These are phyloP conservation scores for Sterrhoptilus dennistouni DNA, from an alignment of 2,113 vertebrate species.

Conservation along the genomic window DNA sequence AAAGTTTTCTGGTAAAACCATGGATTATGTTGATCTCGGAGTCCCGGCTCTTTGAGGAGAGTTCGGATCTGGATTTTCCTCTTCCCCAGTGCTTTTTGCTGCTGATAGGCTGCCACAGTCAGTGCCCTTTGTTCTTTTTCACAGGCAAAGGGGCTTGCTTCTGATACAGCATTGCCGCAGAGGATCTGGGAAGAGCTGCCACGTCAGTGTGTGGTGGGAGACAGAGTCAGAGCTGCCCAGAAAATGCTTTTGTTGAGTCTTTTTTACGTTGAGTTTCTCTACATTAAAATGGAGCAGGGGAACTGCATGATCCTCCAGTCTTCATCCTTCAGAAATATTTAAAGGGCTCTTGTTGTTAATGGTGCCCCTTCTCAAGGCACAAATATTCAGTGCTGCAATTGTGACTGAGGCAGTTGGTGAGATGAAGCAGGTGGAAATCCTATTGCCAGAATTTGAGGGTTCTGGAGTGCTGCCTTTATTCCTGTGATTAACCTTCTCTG, in stretches of 20 bases:
- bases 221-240: not conserved
- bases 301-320: not conserved
- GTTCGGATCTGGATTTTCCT: not conserved
- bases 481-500: not conserved
- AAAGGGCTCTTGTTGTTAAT: not conserved
- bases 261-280: not conserved
- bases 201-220: not conserved
- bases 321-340: not conserved
- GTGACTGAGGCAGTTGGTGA: not conserved
- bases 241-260: not conserved
- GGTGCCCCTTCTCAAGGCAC: not conserved
- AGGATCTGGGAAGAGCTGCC: not conserved
- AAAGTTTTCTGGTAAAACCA: constrained; percentile 67
- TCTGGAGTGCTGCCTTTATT: not conserved
- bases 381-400: not conserved
- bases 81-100: not conserved
- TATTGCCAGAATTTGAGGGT: not conserved
- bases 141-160: not conserved
- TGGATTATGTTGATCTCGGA: constrained; percentile 28
- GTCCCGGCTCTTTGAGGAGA: constrained; percentile 1
- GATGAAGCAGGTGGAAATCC: not conserved
- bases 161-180: rapidly evolving
- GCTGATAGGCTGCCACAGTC: not conserved
- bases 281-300: not conserved
- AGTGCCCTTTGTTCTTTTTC: not conserved